These are phyloP conservation scores for Aptenodytes patagonicus DNA, from an alignment of 2,113 vertebrate species.

Conservation along the genomic window DNA sequence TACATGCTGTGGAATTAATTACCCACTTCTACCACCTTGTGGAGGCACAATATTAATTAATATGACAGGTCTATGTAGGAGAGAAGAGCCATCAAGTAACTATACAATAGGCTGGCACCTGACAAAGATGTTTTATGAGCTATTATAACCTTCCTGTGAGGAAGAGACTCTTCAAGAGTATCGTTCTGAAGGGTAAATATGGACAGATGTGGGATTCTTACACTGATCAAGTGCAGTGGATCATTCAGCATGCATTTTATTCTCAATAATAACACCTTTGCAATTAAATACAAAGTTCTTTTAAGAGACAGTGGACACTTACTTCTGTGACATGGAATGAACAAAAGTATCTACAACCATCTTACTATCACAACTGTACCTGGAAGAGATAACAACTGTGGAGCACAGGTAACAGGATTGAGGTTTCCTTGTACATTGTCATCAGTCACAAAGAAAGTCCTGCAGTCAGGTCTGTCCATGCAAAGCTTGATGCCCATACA, in stretches of 20 bases:
- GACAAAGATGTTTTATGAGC: background rate
- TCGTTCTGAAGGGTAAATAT: background rate
- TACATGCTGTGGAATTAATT: constrained; percentile 39
- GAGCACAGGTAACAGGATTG: background rate
- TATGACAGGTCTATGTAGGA: background rate
- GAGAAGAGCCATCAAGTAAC: background rate
- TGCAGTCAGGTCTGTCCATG: background rate
- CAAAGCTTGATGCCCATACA: background rate
- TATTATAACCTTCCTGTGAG: background rate
- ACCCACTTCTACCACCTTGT: constrained; percentile 64
- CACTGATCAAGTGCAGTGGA: background rate
- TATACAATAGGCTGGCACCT: background rate
- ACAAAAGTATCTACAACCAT: background rate
- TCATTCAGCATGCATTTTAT: background rate
- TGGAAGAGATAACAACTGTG: background rate
- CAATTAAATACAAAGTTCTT: background rate
- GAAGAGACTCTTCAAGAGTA: background rate
- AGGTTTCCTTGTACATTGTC: background rate
- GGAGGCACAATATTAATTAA: constrained; percentile 28
- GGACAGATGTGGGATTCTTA: background rate
- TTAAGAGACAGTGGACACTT: background rate
- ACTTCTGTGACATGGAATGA: background rate
- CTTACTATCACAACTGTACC: background rate
- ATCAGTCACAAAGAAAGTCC: background rate
- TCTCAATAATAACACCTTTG: background rate